A percentile compares a stretch with the other conserved stretches of the same genome.
Evolutionary conservation across 2,888 invertebrate species (phyloP).

Genomic region (Protophormia terraenovae): DNA sequence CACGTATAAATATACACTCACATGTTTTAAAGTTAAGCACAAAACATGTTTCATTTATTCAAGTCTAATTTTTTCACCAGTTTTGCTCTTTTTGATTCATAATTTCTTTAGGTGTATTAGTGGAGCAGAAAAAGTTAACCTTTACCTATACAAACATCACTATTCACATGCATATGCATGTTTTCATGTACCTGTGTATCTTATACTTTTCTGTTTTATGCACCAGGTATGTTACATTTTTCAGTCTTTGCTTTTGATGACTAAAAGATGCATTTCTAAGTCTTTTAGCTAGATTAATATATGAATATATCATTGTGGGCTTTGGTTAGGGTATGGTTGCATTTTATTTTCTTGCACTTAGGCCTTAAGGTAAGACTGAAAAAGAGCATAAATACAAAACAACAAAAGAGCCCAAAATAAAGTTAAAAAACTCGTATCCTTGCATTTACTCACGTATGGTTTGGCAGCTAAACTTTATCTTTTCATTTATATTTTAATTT

Average conservation of each 20-base stretch:
- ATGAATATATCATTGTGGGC: background rate
- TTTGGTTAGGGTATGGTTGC: background rate
- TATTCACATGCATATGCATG: too few relatives aligned
- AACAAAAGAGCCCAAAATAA: slow-evolving; percentile 25
- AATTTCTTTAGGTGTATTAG: background rate
- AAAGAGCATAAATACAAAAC: background rate
- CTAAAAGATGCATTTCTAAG: slow-evolving; percentile 41
- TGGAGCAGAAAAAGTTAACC: slow-evolving; percentile 8
- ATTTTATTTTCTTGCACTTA: background rate
- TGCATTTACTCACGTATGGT: slow-evolving; percentile 40
- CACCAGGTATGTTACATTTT: slow-evolving; percentile 26
- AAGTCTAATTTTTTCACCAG: background rate
- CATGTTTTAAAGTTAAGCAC: background rate
- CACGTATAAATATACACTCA: background rate
- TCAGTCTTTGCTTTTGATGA: slow-evolving; percentile 35
- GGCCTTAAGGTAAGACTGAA: slow-evolving; percentile 26
- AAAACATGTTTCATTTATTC: slow-evolving; percentile 24
- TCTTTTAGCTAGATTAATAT: slow-evolving; percentile 25
- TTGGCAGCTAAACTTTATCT: slow-evolving; percentile 23
- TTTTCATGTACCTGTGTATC: background rate
- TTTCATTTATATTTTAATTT: background rate
- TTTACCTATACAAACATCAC: slow-evolving; percentile 5
- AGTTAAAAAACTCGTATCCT: slow-evolving; percentile 4
- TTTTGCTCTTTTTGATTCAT: slow-evolving; percentile 17
- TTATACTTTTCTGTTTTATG: background rate